These are phyloP conservation scores for Acrobasis consociella DNA, from an alignment of 2,888 invertebrate species.

Conservation along the genomic window DNA sequence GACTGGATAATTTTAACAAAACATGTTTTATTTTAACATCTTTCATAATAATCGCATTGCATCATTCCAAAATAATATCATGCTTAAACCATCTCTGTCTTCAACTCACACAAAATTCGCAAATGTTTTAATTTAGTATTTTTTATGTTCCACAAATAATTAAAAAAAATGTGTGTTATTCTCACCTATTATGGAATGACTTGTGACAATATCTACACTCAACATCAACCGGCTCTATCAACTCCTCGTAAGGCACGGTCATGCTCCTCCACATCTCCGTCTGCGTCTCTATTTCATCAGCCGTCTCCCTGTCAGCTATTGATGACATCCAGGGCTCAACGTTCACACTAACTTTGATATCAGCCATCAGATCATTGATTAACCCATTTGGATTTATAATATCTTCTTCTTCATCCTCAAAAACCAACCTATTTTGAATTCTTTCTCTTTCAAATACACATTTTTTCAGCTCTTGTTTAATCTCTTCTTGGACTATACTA, in stretches of 20 bases:
- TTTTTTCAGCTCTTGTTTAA: neutral
- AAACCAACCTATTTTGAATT: conserved; percentile 34
- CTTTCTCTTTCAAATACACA: neutral
- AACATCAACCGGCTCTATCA: conserved; percentile 38
- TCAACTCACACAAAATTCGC: too few relatives aligned
- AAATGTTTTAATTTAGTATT: too few relatives aligned
- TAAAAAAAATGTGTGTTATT: neutral
- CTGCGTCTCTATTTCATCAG: neutral
- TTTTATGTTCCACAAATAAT: too few relatives aligned
- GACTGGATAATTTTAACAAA: too few relatives aligned
- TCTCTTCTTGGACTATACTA: neutral
- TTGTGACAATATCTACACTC: conserved; percentile 43
- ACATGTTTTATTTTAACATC: too few relatives aligned
- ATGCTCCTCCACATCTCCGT: conserved; percentile 12
- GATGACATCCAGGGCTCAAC: conserved; percentile 8
- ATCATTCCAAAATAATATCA: too few relatives aligned
- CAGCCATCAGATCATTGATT: conserved; percentile 25
- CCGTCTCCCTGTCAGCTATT: neutral
- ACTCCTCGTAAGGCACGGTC: conserved; percentile 46
- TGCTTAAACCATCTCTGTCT: too few relatives aligned
- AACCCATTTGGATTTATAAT: conserved; percentile 20
- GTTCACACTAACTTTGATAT: conserved; percentile 35
- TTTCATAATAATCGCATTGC: too few relatives aligned
- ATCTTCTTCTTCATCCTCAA: conserved; percentile 38
- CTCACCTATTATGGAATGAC: conserved; percentile 50